These are phyloP conservation scores for Seladonia tumulorum DNA, from an alignment of 2,888 invertebrate species.

Conservation along the genomic window DNA sequence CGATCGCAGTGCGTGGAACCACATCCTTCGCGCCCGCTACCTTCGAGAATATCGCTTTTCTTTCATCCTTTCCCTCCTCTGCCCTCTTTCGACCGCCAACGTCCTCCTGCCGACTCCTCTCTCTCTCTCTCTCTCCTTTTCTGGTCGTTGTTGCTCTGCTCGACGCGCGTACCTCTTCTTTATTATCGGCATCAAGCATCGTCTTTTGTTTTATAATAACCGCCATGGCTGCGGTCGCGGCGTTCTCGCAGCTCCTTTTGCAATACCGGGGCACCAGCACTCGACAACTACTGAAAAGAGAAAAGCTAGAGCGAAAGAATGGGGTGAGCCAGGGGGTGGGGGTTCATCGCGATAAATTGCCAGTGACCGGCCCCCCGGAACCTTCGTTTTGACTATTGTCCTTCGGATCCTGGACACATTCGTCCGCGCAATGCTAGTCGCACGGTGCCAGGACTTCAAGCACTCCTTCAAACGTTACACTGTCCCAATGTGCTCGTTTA, in stretches of 20 bases:
- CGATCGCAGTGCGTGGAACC: conserved; percentile 84
- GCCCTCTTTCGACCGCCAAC: conserved; percentile 41
- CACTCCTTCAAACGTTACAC: too few species aligned
- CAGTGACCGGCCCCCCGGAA: conserved; percentile 52
- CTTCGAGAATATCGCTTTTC: conserved; percentile 75
- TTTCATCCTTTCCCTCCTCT: conserved; percentile 64
- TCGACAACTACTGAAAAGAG: conserved; percentile 44
- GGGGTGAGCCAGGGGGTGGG: neutral
- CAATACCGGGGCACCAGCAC: conserved; percentile 56
- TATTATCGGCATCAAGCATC: conserved; percentile 82
- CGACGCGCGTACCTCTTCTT: conserved; percentile 79
- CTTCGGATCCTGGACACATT: conserved; percentile 2
- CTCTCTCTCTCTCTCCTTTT: conserved; percentile 36
- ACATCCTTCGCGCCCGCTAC: conserved; percentile 82
- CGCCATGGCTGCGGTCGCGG: conserved; percentile 75
- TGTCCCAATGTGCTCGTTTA: too few species aligned
- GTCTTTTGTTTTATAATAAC: conserved; percentile 84
- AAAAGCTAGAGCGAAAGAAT: conserved; percentile 13
- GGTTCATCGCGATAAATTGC: conserved; percentile 62
- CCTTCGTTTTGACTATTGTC: conserved; percentile 49
- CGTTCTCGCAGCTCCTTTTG: conserved; percentile 66
- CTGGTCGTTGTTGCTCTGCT: conserved; percentile 15
- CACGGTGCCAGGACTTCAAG: too few species aligned
- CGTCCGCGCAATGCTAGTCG: neutral
- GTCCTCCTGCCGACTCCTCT: conserved; percentile 39